Base-by-base conservation (phyloP, 2,113 vertebrate species). In the Pycnonotus jocosus region DNA sequence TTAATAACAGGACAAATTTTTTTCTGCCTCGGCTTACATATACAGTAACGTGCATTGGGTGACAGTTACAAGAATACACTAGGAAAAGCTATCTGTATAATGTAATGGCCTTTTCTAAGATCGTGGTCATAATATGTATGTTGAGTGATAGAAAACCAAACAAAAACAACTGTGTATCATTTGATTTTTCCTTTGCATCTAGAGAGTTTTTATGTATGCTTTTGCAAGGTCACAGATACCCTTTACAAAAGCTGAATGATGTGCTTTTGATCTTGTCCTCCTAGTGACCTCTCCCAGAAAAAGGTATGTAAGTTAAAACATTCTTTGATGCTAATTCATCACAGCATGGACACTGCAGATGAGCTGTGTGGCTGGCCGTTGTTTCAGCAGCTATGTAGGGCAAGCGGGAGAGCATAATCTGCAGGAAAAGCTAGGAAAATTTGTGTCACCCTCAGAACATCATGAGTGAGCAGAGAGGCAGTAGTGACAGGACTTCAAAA, bases 391-490 rank as follows among this genome's bases (percentile, higher is more conserved):
- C 12, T 6, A 10, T 11, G 18, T 37, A 35, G 54, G 38, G 31
- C 38, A 72, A 45, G 35, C 19, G 42, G 44, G 25, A 28, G 40
- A 40, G 24, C 21, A 37, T 66, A 68, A 72, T 9, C 35, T 66
- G 9, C 21, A 84, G 42, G 47, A 89, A 66, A 77, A 60, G 19
- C 7, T 3, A n/a, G 15, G 35, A 65, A 73, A 42, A 42, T 35
- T 4, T 31, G 28, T 33, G 10, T 1, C 0, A 25, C 24, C 3
- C 12, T 22, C 54, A 42, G 21, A 50, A 38, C 9, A 12, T 19
- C 0, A 0, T 16, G n/a, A 54, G 15, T 23, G 44, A 79, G 30
- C 15, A 44, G 45, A 77, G 48, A 47, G 19, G 7, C 33, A 42
- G 77, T 60, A 77, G 18, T 42, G 23, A 40, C 15, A 25, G 10